A percentile compares a stretch with the other conserved stretches of the same genome.
phyloP scores from a whole-genome alignment of 2,888 invertebrate genomes.

The Andrena hattorfiana region DNA sequence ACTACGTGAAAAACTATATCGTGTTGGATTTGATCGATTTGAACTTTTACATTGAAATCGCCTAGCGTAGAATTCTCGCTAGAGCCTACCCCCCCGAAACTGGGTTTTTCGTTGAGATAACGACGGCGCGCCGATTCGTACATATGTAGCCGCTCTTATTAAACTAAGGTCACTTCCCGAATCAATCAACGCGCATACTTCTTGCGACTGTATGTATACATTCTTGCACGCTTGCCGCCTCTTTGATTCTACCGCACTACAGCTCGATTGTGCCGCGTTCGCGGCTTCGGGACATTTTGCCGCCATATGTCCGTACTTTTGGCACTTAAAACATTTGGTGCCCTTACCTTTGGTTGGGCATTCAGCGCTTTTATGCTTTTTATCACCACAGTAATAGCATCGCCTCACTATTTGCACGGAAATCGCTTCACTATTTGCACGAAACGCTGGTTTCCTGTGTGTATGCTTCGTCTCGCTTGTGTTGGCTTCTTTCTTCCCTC shows the following conservation, averaged over 20 bases:
- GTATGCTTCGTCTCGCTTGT: too few species aligned
- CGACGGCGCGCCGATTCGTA: slow-evolving; percentile 25
- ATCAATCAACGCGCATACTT: slow-evolving; percentile 23
- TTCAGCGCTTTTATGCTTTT: slow-evolving; percentile 10
- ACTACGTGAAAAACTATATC: not conserved
- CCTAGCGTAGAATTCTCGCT: not conserved
- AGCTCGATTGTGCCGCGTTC: not conserved
- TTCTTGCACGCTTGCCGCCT: not conserved
- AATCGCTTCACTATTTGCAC: too few species aligned
- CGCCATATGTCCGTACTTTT: not conserved
- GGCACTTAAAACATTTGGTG: slow-evolving; percentile 8
- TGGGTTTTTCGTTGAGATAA: not conserved
- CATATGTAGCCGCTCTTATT: slow-evolving; percentile 9
- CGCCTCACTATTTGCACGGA: too few species aligned
- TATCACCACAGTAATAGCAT: too few species aligned
- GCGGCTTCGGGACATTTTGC: not conserved
- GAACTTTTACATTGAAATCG: not conserved
- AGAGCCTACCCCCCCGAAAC: not conserved
- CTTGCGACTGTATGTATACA: not conserved
- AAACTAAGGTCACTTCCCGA: slow-evolving; percentile 22
- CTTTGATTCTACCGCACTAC: not conserved
- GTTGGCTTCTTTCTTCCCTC: too few species aligned
- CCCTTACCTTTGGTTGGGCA: slow-evolving; percentile 60
- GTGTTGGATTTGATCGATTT: not conserved
- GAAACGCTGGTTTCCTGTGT: too few species aligned